Percentiles rank a stretch among this genome's conserved stretches.
Evolutionary conservation across 2,113 vertebrate genomes (phyloP).

Genomic region (Mustelus asterias): DNA sequence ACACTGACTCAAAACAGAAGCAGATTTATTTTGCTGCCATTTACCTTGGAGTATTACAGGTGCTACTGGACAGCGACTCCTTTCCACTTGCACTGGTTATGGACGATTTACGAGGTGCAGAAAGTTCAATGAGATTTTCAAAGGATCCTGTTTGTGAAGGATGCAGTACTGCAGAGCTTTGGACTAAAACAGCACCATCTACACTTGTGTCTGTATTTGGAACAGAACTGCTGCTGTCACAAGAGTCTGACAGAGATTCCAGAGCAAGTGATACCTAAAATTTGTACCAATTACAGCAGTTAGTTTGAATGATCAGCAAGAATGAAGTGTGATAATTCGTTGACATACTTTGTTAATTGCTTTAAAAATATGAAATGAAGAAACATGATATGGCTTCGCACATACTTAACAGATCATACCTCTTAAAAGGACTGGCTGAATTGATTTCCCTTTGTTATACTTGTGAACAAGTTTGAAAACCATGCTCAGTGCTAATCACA

Average conservation of each 20-base stretch:
- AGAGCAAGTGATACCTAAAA: constrained; percentile 72
- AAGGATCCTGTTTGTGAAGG: constrained; percentile 41
- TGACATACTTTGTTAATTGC: background rate
- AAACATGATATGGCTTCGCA: background rate
- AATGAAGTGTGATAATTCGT: background rate
- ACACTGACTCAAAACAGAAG: background rate
- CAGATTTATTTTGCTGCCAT: background rate
- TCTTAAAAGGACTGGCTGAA: background rate
- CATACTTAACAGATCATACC: background rate
- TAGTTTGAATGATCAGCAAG: background rate
- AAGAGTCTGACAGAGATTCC: constrained; percentile 72
- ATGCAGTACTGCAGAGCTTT: constrained; percentile 37
- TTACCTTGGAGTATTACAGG: constrained; percentile 66
- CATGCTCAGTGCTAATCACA: background rate
- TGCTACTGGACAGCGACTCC: constrained; percentile 50
- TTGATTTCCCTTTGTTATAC: background rate
- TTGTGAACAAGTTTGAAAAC: background rate
- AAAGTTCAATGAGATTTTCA: constrained; percentile 44
- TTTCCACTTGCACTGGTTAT: constrained; percentile 43
- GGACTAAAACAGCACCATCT: constrained; percentile 43
- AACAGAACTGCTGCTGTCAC: constrained; percentile 59
- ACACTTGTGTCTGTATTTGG: constrained; percentile 51
- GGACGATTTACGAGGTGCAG: constrained; percentile 42
- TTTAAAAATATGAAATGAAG: background rate
- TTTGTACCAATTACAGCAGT: background rate